Base-by-base conservation (phyloP, 2,113 vertebrate species). In the Shinisaurus crocodilurus region DNA sequence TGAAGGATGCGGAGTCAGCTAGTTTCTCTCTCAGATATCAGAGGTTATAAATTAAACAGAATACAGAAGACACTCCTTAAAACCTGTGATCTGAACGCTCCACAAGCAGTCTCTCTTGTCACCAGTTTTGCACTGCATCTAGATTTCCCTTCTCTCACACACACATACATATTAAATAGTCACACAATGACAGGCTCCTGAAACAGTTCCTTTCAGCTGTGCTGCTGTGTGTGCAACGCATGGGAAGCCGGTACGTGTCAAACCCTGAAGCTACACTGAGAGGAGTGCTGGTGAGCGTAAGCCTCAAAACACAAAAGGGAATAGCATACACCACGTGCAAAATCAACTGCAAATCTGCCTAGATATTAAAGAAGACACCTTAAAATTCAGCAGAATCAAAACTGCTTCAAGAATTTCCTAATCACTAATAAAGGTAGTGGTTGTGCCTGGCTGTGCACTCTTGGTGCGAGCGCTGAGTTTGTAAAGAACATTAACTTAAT, bases 11-110 rank as follows among this genome's bases (percentile, higher is more conserved):
- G 50, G 87, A 95, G 34, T 29, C 37, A 81, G 63, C 86, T 93
- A 37, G 40, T 92, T 18, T 76, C 29, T 72, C 89, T 89, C 86
- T 88, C 34, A 84, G 50, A 88, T 74, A 90, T 92, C 75, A 89
- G 65, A 43, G 90, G 85, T 67, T 94, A 75, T 90, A 93, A 90
- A 87, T 6, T 23, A 83, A 27, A 89, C 91, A 57, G 75, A 25
- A 34, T 60, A 34, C 43, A 92, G 82, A 81, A 90, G 48, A 93
- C 2, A 83, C 32, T 86, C 85, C 89, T 27, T 60, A 93, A 48
- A 91, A 92, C 91, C 32, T 95, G 69, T 91, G 82, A n/a, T 92
- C 82, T 86, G 88, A 50, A 34, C 75, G 82, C 37, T 85, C 86
- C 91, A 93, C 43, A 86, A 89, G 57, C 0, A 5, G n/a, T n/a